phyloP scores from a whole-genome alignment of 2,113 vertebrate species.

The Mesoclemmys tuberculata region DNA sequence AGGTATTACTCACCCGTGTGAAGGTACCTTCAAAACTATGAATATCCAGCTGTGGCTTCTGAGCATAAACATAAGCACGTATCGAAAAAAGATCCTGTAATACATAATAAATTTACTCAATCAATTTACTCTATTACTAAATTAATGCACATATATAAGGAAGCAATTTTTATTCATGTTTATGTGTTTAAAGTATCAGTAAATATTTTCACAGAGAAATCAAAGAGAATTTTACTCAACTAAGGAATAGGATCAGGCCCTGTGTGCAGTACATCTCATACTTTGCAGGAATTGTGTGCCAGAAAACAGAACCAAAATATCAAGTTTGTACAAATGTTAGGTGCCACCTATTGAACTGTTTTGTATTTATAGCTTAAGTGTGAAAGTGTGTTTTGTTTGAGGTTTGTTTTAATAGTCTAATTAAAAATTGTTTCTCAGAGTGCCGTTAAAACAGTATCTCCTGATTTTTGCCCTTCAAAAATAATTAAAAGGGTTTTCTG shows the following conservation, averaged over 20 bases:
- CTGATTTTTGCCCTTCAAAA: neutral
- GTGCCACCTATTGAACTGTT: neutral
- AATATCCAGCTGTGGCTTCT: conserved; percentile 97
- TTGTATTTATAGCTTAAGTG: neutral
- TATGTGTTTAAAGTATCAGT: neutral
- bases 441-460: neutral
- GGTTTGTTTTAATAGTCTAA: neutral
- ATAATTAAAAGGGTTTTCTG: neutral
- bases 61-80: conserved; percentile 92
- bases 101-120: conserved; percentile 41
- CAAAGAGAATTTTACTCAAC: neutral
- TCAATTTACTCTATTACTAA: neutral
- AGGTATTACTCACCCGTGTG: conserved; percentile 87
- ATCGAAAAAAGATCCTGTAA: conserved; percentile 95
- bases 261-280: neutral
- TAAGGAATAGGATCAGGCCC: rapidly evolving
- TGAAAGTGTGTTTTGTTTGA: neutral
- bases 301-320: neutral
- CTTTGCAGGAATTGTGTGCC: neutral
- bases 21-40: conserved; percentile 99
- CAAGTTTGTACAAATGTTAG: neutral
- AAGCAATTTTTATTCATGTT: neutral
- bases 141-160: neutral
- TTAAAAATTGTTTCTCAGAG: neutral
- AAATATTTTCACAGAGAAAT: neutral